Conservation (phyloP, 1,140 invertebrate species). For the Leguminivora glycinivorella region DNA sequence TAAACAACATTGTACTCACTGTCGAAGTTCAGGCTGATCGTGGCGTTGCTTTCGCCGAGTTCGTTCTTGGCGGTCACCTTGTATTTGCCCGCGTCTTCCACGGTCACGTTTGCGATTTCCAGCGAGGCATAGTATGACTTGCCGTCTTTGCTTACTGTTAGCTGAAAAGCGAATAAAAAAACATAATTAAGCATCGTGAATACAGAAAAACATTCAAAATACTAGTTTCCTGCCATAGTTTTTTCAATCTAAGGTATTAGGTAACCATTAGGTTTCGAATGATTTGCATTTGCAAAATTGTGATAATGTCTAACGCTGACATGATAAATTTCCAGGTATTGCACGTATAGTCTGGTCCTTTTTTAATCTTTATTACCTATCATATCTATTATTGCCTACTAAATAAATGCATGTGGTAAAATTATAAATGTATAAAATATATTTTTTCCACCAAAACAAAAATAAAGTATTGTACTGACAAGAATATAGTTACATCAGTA, state of each 20-base stretch:
- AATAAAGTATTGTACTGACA: background rate
- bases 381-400: too few relatives aligned
- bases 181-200: conserved; percentile 38
- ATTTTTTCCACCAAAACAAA: too few relatives aligned
- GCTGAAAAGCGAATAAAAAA: conserved; percentile 79
- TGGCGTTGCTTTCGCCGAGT: conserved; percentile 96
- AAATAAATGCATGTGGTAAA: background rate
- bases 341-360: too few relatives aligned
- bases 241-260: too few relatives aligned
- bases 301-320: too few relatives aligned
- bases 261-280: too few relatives aligned
- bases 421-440: too few relatives aligned
- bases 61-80: conserved; percentile 98
- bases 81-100: conserved; percentile 98
- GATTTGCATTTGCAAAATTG: too few relatives aligned
- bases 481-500: background rate
- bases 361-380: too few relatives aligned
- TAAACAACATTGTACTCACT: conserved; percentile 86
- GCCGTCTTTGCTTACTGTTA: conserved; percentile 93
- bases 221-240: background rate
- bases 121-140: conserved; percentile 95
- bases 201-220: background rate
- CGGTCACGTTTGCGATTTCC: conserved; percentile 95
- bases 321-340: too few relatives aligned
- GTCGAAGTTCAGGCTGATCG: conserved; percentile 98